Percentiles rank a stretch among this genome's conserved stretches.
These are phyloP conservation scores for Pipra filicauda DNA, from an alignment of 2,113 vertebrate species.

Conservation along the genomic window DNA sequence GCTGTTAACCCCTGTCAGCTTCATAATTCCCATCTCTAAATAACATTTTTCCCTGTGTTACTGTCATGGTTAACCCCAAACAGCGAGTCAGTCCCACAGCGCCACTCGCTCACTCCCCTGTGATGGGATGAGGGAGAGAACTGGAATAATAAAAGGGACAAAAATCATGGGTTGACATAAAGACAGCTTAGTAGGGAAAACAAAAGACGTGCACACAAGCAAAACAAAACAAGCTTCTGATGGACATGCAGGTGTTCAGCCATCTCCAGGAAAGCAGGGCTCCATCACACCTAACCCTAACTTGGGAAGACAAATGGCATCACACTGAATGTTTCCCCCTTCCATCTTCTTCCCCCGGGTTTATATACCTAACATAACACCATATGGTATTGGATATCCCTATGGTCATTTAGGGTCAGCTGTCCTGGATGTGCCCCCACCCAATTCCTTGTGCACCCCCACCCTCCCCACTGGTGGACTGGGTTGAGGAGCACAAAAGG, in stretches of 20 bases:
- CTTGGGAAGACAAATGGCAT: neutral
- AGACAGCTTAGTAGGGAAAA: neutral
- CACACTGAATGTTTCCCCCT: neutral
- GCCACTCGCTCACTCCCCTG: rapidly evolving
- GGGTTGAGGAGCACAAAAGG: neutral
- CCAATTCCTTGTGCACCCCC: neutral
- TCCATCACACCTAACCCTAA: neutral
- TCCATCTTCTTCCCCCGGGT: neutral
- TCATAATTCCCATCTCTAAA: neutral
- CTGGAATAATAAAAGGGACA: neutral
- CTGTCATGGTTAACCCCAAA: neutral
- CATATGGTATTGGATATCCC: neutral
- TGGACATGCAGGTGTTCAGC: neutral
- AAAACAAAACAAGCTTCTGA: neutral
- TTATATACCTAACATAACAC: neutral
- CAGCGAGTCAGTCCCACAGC: neutral
- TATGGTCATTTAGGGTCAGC: neutral
- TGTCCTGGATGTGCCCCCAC: neutral
- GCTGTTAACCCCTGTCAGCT: neutral
- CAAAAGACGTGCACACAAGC: neutral
- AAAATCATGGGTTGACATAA: neutral
- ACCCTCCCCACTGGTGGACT: neutral
- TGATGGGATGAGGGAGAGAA: neutral
- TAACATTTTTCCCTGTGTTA: neutral
- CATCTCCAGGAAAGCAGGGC: neutral